Evolutionary conservation across 2,113 vertebrate species (phyloP).

Genomic region (Odobenus rosmarus): DNA sequence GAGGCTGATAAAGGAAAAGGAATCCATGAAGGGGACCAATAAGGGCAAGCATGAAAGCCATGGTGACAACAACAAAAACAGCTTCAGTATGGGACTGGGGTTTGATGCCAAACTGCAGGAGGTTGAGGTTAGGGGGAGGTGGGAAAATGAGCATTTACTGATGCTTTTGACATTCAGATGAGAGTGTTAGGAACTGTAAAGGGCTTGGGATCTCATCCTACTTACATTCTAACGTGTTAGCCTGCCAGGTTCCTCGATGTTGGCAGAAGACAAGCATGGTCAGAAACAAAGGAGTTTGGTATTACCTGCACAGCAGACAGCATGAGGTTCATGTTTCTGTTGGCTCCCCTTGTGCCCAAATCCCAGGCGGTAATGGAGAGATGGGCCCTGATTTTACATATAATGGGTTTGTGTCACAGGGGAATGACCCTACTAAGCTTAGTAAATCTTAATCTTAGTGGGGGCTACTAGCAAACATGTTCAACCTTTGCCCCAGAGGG

Average conservation of each 20-base stretch:
- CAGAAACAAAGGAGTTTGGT: constrained; percentile 18
- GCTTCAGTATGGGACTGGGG: background rate
- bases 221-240: background rate
- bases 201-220: background rate
- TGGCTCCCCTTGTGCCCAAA: background rate
- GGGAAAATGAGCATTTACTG: background rate
- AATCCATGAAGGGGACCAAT: background rate
- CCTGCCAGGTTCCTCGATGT: background rate
- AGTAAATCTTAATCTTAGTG: background rate
- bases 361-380: background rate
- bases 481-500: background rate
- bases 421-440: background rate
- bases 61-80: background rate
- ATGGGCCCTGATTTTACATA: background rate
- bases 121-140: background rate
- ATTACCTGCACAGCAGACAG: background rate
- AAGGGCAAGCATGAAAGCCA: background rate
- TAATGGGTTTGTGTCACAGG: background rate
- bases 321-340: background rate
- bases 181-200: background rate
- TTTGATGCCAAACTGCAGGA: background rate
- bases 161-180: background rate
- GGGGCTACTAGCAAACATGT: background rate
- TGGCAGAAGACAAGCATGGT: background rate
- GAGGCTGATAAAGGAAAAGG: background rate